Evolutionary conservation across 1,140 invertebrate species (phyloP).

Genomic region (Fopius arisanus): DNA sequence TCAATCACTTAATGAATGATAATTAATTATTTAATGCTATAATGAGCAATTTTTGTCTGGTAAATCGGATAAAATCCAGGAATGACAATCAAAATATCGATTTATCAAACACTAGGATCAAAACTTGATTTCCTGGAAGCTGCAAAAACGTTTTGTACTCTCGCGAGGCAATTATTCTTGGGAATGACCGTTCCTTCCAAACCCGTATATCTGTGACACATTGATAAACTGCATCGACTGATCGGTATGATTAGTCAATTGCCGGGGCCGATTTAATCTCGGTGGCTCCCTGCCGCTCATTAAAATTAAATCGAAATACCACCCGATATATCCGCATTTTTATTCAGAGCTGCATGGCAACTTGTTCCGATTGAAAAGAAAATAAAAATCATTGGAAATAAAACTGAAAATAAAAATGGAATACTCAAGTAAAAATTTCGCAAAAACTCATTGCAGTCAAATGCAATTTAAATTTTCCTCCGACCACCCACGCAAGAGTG

Average conservation of each 20-base stretch:
- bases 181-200: not conserved
- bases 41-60: slow-evolving; percentile 23
- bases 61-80: not conserved
- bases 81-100: too few species aligned
- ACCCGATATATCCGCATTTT: not conserved
- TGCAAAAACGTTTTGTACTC: not conserved
- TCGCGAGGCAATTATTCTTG: not conserved
- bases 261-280: slow-evolving; percentile 7
- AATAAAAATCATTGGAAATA: too few species aligned
- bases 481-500: not conserved
- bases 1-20: too few species aligned
- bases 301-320: slow-evolving; percentile 6
- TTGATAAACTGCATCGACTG: not conserved
- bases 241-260: slow-evolving; percentile 22
- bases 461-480: too few species aligned
- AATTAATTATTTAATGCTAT: too few species aligned
- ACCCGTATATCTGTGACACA: not conserved
- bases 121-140: too few species aligned
- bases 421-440: too few species aligned
- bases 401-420: too few species aligned
- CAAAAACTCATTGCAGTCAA: too few species aligned
- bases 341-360: not conserved
- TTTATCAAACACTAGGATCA: too few species aligned
- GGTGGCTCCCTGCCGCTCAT: not conserved
- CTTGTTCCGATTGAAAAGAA: not conserved